These are phyloP conservation scores for Alectoris magna DNA, from an alignment of 2,797 vertebrate genomes.

Conservation along the genomic window DNA sequence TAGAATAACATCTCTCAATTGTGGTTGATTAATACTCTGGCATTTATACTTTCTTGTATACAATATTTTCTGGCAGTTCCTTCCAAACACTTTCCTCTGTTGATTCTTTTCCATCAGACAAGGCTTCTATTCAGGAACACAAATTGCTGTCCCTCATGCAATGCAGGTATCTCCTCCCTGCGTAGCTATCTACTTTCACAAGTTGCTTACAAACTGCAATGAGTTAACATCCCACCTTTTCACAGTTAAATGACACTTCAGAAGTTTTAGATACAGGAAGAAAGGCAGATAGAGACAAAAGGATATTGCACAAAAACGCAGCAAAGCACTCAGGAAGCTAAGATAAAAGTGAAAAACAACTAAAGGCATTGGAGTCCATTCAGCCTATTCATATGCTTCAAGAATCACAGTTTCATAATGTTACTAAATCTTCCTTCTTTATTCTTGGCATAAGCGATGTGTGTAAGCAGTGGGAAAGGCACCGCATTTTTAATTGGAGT, in stretches of 20 bases:
- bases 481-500: slow-evolving; percentile 1
- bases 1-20: not conserved
- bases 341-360: not conserved
- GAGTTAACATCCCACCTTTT: not conserved
- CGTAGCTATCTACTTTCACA: not conserved
- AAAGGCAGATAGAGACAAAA: not conserved
- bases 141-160: not conserved
- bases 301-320: not conserved
- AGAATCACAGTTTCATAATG: not conserved
- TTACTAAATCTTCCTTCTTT: slow-evolving; percentile 10
- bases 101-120: not conserved
- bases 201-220: not conserved
- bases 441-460: not conserved
- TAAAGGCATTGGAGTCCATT: not conserved
- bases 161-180: not conserved
- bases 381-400: not conserved
- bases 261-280: not conserved
- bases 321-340: not conserved
- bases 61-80: not conserved
- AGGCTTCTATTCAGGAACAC: not conserved
- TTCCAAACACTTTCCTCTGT: not conserved
- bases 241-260: not conserved
- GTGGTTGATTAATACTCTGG: not conserved
- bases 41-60: not conserved
- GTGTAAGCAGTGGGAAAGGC: not conserved